Base-by-base conservation (phyloP, 2,797 vertebrate species). In the Picus viridis region DNA sequence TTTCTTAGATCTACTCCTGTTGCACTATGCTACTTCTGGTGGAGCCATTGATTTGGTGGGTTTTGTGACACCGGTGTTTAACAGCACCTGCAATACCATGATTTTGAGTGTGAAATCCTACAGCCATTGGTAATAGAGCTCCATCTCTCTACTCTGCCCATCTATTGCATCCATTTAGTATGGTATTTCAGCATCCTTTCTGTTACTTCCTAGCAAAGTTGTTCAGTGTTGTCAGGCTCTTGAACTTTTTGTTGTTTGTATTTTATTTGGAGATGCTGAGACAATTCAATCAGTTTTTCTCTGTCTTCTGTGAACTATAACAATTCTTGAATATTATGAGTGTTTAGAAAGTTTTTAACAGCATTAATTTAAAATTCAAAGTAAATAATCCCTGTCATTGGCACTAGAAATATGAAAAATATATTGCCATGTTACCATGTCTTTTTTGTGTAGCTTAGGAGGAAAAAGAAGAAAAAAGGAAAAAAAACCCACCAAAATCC, bases 361-460 rank as follows among this genome's bases (percentile, higher is more conserved):
- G 49, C 51, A 22, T 74, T 85, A 41, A 64, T 92, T 94, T 78
- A 63, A 76, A 88, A 92, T 69, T 84, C 16, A 49, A 78, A 77
- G 15, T 64, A 61, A 90, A 58, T 57, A 7, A 47, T 62, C 24
- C 71, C 41, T 85, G 49, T 27, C 51, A 64, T 71, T 87, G 4
- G 5, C 78, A 41, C 70, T 90, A 91, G 47, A 67, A 88, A 59
- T 93, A 68, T 89, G 89, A 81, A 86, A 86, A 74, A 39, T 73
- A 54, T 18, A 49, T 86, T 83, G 34, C 49, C 29, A 7, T 61
- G 43, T 92, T 83, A 72, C 54, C 2, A 8, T 61, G 14, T 79
- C 30, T 87, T 71, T 56, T 90, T 71, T 92, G 11, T 61, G 26
- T 79, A 86, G 72, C 56, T 65, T 89, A 83, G 65, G 32, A 71